Evolutionary conservation across 2,113 vertebrate species (phyloP).

Genomic region (Sylvilagus bachmani): DNA sequence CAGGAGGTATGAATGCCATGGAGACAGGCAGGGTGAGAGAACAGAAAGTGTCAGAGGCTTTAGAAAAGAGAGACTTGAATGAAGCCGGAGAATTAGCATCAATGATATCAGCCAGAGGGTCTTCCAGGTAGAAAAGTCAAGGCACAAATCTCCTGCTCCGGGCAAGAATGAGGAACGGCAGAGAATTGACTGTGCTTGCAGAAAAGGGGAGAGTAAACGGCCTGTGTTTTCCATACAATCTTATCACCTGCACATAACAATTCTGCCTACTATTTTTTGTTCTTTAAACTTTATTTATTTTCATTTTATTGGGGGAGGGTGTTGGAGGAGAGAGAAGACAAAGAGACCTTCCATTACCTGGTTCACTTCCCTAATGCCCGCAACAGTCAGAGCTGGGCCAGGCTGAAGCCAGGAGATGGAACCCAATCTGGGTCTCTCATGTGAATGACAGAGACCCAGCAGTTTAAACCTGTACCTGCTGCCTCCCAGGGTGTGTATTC

Average conservation of each 20-base stretch:
- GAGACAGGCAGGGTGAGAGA: not conserved
- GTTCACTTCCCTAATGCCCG: no score
- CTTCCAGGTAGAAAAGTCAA: not conserved
- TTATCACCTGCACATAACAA: not conserved
- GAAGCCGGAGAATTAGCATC: not conserved
- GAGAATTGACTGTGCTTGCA: not conserved
- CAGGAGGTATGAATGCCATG: not conserved
- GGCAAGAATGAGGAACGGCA: not conserved
- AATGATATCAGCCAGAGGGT: not conserved
- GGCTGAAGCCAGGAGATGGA: no score
- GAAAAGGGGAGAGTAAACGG: not conserved
- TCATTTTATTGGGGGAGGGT: no score
- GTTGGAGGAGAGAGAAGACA: no score
- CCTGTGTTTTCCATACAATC: not conserved
- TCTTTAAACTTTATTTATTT: no score
- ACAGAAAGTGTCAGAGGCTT: not conserved
- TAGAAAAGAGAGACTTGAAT: not conserved
- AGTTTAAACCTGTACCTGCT: no score
- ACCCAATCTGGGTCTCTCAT: no score
- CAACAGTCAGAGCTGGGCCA: no score
- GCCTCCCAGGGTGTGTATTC: no score
- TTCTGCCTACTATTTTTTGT: not conserved
- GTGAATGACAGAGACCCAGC: no score
- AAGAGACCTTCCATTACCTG: no score
- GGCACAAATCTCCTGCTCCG: not conserved